Base-by-base conservation (phyloP, 2,888 invertebrate species). In the Phyllotreta cruciferae region DNA sequence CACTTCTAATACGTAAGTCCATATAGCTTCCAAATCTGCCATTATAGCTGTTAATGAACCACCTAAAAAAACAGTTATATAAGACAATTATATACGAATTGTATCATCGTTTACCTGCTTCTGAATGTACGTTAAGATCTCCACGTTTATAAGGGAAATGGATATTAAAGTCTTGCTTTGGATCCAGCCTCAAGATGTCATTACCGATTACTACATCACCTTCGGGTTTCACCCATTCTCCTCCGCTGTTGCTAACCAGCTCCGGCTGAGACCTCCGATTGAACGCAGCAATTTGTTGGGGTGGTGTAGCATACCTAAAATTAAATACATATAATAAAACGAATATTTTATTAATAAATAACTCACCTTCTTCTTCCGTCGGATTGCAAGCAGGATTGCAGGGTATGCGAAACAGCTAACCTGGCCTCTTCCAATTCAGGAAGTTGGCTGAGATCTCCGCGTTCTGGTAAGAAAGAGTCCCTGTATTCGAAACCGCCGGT, bases 131-230 rank as follows among this genome's bases (percentile, higher is more conserved):
- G 82, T 97, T 94, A 10, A 97, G 86, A 74, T 93, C 93, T 0
- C 97, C 97, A 71, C 94, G 84, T 75, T 87, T 86, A 74, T 94
- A 91, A 0, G 97, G 97, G 81, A 96, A 97, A 79, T 95, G 94
- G 62, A 97, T 83, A 77, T 94, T 94, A 75, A 91, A 97, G 47
- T 88, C 85, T 57, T 89, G 84, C 44, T 84, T 84, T 10, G 87
- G 90, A 79, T 88, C 86, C 35, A 92, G 81, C 66, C 87, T 86
- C 9, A 93, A 75, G 63, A 89, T 85, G 77, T 93, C 87, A 76
- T 94, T 92, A 6, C 94, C 94, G 34, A 94, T 85, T 0, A 94
- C 81, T 10, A 88, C 83, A 67, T 90, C 87, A 49, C 84, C 84
- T 53, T 88, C 86, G 0, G 86, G 85, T 78, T 87, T 86, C 0